A percentile compares a stretch with the other conserved stretches of the same genome.
Conservation (phyloP, 2,888 invertebrate genomes). For the Ochlodes sylvanus region DNA sequence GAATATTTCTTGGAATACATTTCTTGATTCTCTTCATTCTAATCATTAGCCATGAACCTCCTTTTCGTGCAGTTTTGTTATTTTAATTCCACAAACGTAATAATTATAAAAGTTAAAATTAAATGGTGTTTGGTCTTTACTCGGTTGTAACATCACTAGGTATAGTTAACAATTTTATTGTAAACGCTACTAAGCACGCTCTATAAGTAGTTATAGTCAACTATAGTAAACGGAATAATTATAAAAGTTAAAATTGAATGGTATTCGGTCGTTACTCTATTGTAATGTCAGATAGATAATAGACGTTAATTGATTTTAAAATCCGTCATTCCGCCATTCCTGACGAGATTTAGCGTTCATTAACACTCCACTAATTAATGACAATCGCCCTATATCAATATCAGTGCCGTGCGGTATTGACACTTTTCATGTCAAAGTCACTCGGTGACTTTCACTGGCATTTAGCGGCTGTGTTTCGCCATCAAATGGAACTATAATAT, state of each 20-base stretch:
- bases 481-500: slow-evolving; percentile 78
- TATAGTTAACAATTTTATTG: no score
- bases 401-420: slow-evolving; percentile 50
- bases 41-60: slow-evolving; percentile 53
- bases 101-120: no score
- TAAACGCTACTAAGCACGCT: no score
- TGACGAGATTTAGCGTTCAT: background rate
- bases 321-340: background rate
- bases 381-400: slow-evolving; percentile 27
- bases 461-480: slow-evolving; percentile 79
- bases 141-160: background rate
- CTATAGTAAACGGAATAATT: no score
- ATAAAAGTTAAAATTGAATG: no score
- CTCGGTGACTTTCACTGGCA: slow-evolving; percentile 81
- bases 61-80: slow-evolving; percentile 42
- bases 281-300: slow-evolving; percentile 1
- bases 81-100: slow-evolving; percentile 1
- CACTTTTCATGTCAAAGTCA: slow-evolving; percentile 74
- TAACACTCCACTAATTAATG: background rate
- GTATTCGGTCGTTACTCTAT: slow-evolving; percentile 1
- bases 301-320: background rate
- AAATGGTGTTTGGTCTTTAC: background rate
- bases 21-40: no score
- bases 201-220: no score
- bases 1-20: no score